Percentiles rank a stretch among this genome's conserved stretches.
phyloP scores from a whole-genome alignment of 2,113 vertebrate genomes.

The Pluvialis apricaria region DNA sequence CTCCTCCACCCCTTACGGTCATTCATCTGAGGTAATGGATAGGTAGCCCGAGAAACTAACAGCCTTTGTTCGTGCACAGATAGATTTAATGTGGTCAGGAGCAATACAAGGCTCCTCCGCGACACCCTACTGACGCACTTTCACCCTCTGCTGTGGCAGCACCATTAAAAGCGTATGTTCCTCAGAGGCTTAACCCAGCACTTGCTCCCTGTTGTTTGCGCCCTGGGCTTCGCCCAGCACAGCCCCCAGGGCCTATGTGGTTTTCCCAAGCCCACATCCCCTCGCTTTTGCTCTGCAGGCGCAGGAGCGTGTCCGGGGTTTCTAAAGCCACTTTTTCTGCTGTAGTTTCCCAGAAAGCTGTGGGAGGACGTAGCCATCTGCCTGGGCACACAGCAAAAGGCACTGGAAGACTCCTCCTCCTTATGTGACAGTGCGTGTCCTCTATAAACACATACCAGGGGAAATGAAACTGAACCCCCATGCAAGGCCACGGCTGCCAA shows the following conservation, averaged over 20 bases:
- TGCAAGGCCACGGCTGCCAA: not conserved
- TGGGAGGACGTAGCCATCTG: not conserved
- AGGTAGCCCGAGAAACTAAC: not conserved
- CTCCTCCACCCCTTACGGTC: not conserved
- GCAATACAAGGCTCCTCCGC: not conserved
- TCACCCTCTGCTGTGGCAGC: not conserved
- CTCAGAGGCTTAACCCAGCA: not conserved
- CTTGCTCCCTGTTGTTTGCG: not conserved
- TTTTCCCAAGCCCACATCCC: not conserved
- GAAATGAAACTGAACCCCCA: not conserved
- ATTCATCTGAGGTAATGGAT: not conserved
- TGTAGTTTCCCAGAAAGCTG: not conserved
- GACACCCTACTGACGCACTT: not conserved
- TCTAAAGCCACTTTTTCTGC: not conserved
- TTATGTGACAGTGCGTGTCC: not conserved
- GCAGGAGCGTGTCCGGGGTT: not conserved
- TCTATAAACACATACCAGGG: not conserved
- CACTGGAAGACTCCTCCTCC: not conserved
- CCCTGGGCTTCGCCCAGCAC: not conserved
- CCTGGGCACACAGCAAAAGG: not conserved
- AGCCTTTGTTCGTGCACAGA: not conserved
- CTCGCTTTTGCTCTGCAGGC: not conserved
- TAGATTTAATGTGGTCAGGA: not conserved
- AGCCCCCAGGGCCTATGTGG: accelerated
- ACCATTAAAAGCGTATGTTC: not conserved